Evolutionary conservation across 2,113 vertebrate genomes (phyloP), one percentile per base, ranked within the genome.

Genomic region (Trichomycterus rosablanca): DNA sequence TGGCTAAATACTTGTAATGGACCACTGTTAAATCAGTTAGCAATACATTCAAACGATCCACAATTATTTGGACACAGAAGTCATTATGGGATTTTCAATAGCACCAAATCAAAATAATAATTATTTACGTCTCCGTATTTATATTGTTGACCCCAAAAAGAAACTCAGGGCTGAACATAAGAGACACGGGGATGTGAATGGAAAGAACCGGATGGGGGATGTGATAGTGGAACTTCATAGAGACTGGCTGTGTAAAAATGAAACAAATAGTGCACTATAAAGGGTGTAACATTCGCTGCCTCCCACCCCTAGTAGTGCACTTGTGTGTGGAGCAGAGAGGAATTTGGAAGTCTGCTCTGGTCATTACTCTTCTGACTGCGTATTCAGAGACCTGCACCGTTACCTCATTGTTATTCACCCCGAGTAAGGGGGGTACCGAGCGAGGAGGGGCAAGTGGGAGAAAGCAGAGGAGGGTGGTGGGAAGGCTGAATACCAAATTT

Each of bases 321-420:
- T n/a, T 19, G 20, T 20, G 24, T 7, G 44, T 24, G 55, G 40
- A 58, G 16, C 10, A 32, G 39, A 20, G 16, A 20, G 28, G 26
- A 1, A 3, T 58, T 58, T 77, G 76, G 66, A 68, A 71, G 55
- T 80, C 80, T 79, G 79, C 78, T 79, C 63, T 78, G 75, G 79
- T 82, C 81, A 84, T 86, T 85, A 82, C 82, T 83, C 82, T 82
- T 63, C 70, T 73, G 72, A 70, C 68, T 76, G 76, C 67, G 78
- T 71, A 83, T 87, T 87, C 81, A 84, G 60, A 11, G 24, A 45
- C 46, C 74, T 62, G 82, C 81, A 67, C 84, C 63, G 77, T 79
- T 74, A 76, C 78, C 84, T 87, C 87, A 87, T 89, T 89, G 83
- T 86, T 86, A 89, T 89, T 87, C 87, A 80, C 79, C 35, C 81